Percentiles rank a stretch among this genome's conserved stretches.
phyloP scores from a whole-genome alignment of 53 echinoderm and acorn worm genomes.

The Zoroaster sp. region DNA sequence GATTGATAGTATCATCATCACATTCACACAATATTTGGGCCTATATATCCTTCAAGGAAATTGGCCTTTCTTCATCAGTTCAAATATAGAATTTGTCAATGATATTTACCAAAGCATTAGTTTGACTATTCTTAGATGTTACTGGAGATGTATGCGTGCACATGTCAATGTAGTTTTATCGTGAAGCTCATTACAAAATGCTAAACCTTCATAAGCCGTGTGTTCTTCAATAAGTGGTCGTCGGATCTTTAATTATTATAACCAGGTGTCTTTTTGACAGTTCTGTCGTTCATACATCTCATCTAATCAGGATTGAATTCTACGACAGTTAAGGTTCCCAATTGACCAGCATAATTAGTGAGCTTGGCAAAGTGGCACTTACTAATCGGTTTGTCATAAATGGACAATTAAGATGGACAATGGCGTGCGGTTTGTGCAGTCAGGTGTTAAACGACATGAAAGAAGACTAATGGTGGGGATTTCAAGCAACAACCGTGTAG shows the following conservation, averaged over 20 bases:
- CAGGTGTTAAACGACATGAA: background rate
- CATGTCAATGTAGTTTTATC: background rate
- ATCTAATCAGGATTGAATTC: background rate
- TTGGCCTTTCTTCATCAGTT: too few species aligned
- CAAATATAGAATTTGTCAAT: too few species aligned
- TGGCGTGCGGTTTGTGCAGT: background rate
- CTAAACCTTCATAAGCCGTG: background rate
- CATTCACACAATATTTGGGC: too few species aligned
- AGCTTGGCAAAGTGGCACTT: slow-evolving; percentile 7
- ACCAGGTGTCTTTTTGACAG: slow-evolving; percentile 5
- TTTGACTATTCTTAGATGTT: too few species aligned
- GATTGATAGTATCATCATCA: too few species aligned
- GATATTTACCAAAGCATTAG: too few species aligned
- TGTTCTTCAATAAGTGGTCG: background rate
- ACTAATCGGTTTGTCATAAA: slow-evolving; percentile 24
- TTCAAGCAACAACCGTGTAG: background rate
- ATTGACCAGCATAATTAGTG: slow-evolving; percentile 6
- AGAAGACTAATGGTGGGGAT: background rate
- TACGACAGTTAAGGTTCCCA: background rate
- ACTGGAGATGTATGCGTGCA: background rate
- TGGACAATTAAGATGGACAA: slow-evolving; percentile 22
- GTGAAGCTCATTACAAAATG: background rate
- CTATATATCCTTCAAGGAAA: too few species aligned
- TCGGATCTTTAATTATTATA: background rate
- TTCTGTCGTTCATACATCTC: background rate